A percentile compares a stretch with the other conserved stretches of the same genome.
Evolutionary conservation across 2,113 vertebrate species (phyloP).

Genomic region (Microcebus tavaratra): DNA sequence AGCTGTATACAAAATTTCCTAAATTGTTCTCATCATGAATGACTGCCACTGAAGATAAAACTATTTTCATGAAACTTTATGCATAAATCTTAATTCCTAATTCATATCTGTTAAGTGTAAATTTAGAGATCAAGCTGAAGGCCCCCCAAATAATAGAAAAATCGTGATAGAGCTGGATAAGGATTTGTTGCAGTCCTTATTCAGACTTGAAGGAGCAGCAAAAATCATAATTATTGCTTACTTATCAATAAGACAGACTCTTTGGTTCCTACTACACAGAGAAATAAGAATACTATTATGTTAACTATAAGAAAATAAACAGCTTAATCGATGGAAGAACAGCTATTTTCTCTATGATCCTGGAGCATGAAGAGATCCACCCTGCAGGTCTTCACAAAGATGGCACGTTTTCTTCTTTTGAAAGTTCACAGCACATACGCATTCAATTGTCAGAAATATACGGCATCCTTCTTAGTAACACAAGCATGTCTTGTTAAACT

Average conservation of each 20-base stretch:
- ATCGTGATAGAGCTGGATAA: neutral
- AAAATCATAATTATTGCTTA: neutral
- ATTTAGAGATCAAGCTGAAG: slow-evolving; percentile 24
- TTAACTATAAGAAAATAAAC: neutral
- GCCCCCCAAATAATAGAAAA: neutral
- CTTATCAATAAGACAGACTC: neutral
- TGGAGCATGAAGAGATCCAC: slow-evolving; percentile 33
- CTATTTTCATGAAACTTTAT: slow-evolving; percentile 5
- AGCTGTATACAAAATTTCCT: neutral
- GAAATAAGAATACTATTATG: neutral
- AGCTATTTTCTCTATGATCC: slow-evolving; percentile 18
- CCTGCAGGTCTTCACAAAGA: slow-evolving; percentile 52
- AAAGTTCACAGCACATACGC: neutral
- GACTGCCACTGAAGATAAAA: slow-evolving; percentile 26
- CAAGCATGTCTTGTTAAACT: slow-evolving; percentile 27
- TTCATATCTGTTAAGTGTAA: neutral
- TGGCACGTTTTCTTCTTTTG: slow-evolving; percentile 33
- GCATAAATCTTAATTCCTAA: slow-evolving; percentile 32
- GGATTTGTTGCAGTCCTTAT: slow-evolving; percentile 36
- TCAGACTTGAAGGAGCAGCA: neutral
- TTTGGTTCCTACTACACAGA: slow-evolving; percentile 13
- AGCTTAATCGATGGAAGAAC: slow-evolving; percentile 6
- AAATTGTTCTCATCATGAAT: neutral
- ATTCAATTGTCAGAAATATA: slow-evolving; percentile 39
- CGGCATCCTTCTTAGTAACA: slow-evolving; percentile 15